Percentiles rank a stretch among this genome's conserved stretches.
Conservation (phyloP, 2,888 invertebrate genomes). For the Tachystola acroxantha region DNA sequence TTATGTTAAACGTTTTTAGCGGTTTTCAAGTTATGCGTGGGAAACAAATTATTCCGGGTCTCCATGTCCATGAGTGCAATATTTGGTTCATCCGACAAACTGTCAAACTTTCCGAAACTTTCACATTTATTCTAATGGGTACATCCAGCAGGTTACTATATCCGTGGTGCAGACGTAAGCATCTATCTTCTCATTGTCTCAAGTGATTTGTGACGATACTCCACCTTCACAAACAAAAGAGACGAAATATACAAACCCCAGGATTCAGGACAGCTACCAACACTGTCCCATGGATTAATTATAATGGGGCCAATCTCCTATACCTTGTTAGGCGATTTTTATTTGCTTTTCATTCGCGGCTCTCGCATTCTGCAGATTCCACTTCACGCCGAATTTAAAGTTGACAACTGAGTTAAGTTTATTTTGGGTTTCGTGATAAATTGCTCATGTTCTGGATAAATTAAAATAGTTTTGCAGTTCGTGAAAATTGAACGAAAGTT, state of each 20-base stretch:
- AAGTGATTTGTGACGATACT: constrained; percentile 54
- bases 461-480: background rate
- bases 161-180: constrained; percentile 24
- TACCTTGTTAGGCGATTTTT: constrained; percentile 44
- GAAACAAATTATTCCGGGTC: too few species aligned
- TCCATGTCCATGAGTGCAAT: too few species aligned
- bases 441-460: background rate
- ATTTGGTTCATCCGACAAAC: too few species aligned
- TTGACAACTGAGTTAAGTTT: constrained; percentile 44
- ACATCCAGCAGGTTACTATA: constrained; percentile 15
- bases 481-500: too few species aligned
- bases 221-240: constrained; percentile 20
- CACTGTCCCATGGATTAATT: constrained; percentile 48
- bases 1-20: too few species aligned
- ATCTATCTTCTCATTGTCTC: constrained; percentile 59
- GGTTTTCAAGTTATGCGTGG: too few species aligned
- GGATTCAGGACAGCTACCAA: constrained; percentile 23
- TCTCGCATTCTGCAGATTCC: constrained; percentile 46
- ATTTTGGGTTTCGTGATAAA: constrained; percentile 3
- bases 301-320: constrained; percentile 48
- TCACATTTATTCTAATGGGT: too few species aligned
- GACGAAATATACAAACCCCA: constrained; percentile 23
- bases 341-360: constrained; percentile 46
- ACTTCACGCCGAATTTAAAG: constrained; percentile 56
- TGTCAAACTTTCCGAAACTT: too few species aligned